Conservation (phyloP, 1,140 invertebrate genomes). For the Bombus pascuorum region DNA sequence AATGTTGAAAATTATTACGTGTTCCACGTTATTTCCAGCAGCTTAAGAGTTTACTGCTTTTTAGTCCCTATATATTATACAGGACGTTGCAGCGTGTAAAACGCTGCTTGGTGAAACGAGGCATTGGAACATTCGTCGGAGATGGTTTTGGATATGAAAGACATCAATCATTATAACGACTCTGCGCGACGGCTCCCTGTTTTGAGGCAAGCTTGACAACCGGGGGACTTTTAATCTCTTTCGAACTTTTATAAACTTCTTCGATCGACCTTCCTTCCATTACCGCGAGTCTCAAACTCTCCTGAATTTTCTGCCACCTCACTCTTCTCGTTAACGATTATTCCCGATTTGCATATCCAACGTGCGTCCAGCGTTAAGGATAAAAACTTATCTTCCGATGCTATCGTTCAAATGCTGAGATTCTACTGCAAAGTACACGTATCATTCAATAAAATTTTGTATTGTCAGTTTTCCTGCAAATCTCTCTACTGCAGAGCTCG, state of each 20-base stretch:
- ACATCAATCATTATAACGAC: conserved; percentile 59
- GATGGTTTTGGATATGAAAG: conserved; percentile 54
- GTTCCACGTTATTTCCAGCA: conserved; percentile 3
- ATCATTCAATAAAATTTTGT: too few species aligned
- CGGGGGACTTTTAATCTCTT: conserved; percentile 55
- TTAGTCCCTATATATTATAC: conserved; percentile 6
- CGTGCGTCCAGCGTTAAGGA: too few species aligned
- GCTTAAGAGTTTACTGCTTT: not conserved
- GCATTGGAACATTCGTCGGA: conserved; percentile 45
- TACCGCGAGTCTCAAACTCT: too few species aligned
- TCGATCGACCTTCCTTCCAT: conserved; percentile 20
- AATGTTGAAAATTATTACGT: not conserved
- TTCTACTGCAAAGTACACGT: too few species aligned
- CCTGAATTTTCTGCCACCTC: not conserved
- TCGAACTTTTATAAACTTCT: conserved; percentile 51
- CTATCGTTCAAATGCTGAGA: too few species aligned
- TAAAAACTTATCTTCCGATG: too few species aligned
- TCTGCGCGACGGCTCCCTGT: conserved; percentile 32
- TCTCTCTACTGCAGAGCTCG: not conserved
- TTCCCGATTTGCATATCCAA: not conserved
- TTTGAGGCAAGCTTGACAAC: conserved; percentile 44
- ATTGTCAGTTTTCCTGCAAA: too few species aligned
- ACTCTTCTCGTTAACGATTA: not conserved
- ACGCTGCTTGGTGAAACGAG: conserved; percentile 37
- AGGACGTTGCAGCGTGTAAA: conserved; percentile 37